phyloP scores from a whole-genome alignment of 2,888 invertebrate genomes.

The Pandemis corylana region DNA sequence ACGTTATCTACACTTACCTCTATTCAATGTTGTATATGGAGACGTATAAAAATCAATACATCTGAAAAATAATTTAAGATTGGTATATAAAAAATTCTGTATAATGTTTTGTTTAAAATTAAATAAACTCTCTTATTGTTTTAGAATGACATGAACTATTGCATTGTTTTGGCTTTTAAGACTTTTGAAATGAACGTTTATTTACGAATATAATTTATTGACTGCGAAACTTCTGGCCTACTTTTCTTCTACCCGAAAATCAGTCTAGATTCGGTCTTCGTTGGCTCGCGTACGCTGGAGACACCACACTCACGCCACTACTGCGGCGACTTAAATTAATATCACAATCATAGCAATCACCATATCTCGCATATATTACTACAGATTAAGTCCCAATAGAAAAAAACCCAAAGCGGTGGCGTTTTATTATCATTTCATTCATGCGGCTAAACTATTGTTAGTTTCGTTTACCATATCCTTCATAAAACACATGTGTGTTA shows the following conservation, averaged over 20 bases:
- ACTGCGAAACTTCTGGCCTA: conserved; percentile 78
- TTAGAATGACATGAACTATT: conserved; percentile 74
- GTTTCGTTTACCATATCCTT: conserved; percentile 3
- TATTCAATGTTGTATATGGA: conserved; percentile 82
- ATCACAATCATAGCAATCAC: conserved; percentile 79
- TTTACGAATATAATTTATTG: conserved; percentile 62
- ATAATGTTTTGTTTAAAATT: conserved; percentile 81
- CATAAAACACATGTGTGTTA: neutral
- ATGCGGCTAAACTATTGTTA: conserved; percentile 1
- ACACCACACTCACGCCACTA: conserved; percentile 55
- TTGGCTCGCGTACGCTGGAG: conserved; percentile 70
- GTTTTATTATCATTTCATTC: neutral
- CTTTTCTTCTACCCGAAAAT: conserved; percentile 81
- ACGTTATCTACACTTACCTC: conserved; percentile 79
- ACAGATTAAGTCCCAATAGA: conserved; percentile 38
- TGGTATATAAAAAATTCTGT: conserved; percentile 83
- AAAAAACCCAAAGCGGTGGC: conserved; percentile 6
- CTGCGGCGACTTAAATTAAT: conserved; percentile 76
- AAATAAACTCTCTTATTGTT: conserved; percentile 83
- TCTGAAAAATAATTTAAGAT: conserved; percentile 84
- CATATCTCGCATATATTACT: conserved; percentile 51
- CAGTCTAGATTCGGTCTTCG: conserved; percentile 79
- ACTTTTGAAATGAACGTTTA: conserved; percentile 74
- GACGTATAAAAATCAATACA: conserved; percentile 84
- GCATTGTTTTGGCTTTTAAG: conserved; percentile 79